These are phyloP conservation scores for Manduca sexta DNA, from an alignment of 1,140 invertebrate species.

Conservation along the genomic window DNA sequence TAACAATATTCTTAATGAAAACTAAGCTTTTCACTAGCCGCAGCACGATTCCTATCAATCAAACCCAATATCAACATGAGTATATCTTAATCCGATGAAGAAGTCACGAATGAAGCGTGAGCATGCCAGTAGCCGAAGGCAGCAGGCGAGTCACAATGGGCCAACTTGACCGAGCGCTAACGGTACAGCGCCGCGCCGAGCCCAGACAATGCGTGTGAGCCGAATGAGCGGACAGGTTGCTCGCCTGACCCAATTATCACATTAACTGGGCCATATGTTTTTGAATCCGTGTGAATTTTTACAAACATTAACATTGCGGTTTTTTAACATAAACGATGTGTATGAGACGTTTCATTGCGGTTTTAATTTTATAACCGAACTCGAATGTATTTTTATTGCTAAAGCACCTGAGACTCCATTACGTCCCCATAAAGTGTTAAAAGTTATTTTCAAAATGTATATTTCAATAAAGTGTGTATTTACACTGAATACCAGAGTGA, in stretches of 20 bases:
- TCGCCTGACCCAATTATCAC: conserved; percentile 62
- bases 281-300: conserved; percentile 51
- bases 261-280: conserved; percentile 46
- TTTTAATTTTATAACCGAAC: no score
- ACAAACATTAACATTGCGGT: conserved; percentile 28
- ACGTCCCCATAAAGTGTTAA: no score
- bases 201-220: conserved; percentile 63
- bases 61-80: no score
- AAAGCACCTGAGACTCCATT: no score
- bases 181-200: conserved; percentile 33
- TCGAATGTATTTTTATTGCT: no score
- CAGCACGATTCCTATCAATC: no score
- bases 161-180: conserved; percentile 59
- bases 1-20: neutral
- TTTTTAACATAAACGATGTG: neutral
- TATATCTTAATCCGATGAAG: no score
- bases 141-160: conserved; percentile 36
- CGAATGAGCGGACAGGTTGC: conserved; percentile 53
- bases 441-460: no score
- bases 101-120: no score
- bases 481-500: no score
- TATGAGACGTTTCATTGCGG: no score
- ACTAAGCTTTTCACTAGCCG: conserved; percentile 37
- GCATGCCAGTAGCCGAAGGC: neutral
- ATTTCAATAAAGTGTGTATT: no score